A percentile compares a stretch with the other conserved stretches of the same genome.
These are phyloP conservation scores for Colostygia pectinataria DNA, from an alignment of 2,888 invertebrate species.

Conservation along the genomic window DNA sequence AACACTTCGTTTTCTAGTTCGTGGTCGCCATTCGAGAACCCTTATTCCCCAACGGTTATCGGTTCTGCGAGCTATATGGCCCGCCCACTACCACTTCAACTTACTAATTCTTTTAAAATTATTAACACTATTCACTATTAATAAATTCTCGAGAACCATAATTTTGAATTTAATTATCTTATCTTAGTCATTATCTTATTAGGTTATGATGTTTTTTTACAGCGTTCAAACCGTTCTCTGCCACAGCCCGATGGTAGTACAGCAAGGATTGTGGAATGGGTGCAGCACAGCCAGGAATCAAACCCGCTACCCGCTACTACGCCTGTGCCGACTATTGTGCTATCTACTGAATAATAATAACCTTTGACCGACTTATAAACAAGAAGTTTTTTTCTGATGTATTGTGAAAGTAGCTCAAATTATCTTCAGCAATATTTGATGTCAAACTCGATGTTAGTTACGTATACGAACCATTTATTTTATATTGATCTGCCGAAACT, in stretches of 20 bases:
- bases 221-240: conserved; percentile 23
- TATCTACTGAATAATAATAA: conserved; percentile 53
- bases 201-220: neutral
- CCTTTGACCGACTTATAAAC: no score
- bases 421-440: conserved; percentile 32
- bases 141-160: no score
- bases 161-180: no score
- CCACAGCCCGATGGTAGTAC: conserved; percentile 19
- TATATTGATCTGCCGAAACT: no score
- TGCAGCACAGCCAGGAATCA: conserved; percentile 19
- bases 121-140: no score
- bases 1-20: no score
- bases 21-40: no score
- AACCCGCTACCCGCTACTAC: conserved; percentile 26
- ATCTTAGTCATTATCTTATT: no score
- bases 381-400: neutral
- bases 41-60: no score
- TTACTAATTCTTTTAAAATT: no score
- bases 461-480: neutral
- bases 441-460: conserved; percentile 21
- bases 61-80: no score
- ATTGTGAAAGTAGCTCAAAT: conserved; percentile 37
- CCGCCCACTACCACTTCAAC: no score
- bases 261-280: conserved; percentile 6
- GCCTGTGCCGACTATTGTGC: conserved; percentile 59